phyloP scores from a whole-genome alignment of 2,113 vertebrate species.

The Neolamprologus toae region DNA sequence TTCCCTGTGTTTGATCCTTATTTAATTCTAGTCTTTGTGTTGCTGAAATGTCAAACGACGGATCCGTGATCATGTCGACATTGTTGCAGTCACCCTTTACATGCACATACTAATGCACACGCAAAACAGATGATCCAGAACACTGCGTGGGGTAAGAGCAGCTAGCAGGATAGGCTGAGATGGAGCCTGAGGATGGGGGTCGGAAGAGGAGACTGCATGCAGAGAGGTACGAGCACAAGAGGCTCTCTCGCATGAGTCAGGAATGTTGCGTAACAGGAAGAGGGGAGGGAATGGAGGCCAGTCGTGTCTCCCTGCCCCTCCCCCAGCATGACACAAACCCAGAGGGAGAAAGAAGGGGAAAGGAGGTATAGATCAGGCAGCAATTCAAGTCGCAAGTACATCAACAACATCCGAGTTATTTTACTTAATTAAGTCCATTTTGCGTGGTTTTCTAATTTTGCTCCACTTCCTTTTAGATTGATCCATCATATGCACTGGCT shows the following conservation, averaged over 20 bases:
- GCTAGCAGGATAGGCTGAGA: background rate
- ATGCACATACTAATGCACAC: background rate
- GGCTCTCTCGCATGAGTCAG: constrained; percentile 61
- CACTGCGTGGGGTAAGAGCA: background rate
- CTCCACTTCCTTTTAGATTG: fast-evolving
- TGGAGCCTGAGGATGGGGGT: background rate
- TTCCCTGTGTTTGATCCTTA: background rate
- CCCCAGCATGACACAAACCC: background rate
- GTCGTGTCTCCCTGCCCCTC: background rate
- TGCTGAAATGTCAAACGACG: background rate
- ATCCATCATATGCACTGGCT: background rate
- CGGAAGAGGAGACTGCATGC: background rate
- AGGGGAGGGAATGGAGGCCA: constrained; percentile 3
- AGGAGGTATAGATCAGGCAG: background rate
- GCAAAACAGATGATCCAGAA: background rate
- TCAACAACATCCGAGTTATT: background rate
- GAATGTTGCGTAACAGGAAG: constrained; percentile 49
- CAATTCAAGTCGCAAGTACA: background rate
- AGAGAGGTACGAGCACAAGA: constrained; percentile 14
- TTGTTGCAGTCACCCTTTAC: background rate
- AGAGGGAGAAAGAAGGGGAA: background rate
- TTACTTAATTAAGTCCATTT: background rate
- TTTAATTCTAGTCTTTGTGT: background rate
- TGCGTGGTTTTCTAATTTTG: fast-evolving
- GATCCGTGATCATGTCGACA: background rate